Evolutionary conservation across 2,113 vertebrate species (phyloP).

Genomic region (Corynorhinus townsendii): DNA sequence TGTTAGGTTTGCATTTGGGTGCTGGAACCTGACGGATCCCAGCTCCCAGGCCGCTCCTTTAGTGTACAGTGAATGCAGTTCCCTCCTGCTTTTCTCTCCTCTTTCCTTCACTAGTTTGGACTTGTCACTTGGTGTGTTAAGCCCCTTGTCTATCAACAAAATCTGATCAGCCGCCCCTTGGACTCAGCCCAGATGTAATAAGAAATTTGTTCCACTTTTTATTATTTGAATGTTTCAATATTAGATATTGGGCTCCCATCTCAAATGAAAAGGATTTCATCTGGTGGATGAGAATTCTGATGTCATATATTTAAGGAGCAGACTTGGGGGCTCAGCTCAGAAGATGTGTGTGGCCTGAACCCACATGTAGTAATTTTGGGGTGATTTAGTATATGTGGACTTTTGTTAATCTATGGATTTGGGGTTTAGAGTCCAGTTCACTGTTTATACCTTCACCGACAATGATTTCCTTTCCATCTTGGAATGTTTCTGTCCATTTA

Average conservation of each 20-base stretch:
- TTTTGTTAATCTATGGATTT: slow-evolving; percentile 38
- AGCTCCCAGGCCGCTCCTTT: slow-evolving; percentile 9
- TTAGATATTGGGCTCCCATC: slow-evolving; percentile 50
- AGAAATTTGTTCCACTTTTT: slow-evolving; percentile 76
- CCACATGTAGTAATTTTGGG: slow-evolving; percentile 54
- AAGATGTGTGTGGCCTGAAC: slow-evolving; percentile 61
- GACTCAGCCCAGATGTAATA: slow-evolving; percentile 54
- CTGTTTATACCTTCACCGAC: slow-evolving; percentile 51
- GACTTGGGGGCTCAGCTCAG: slow-evolving; percentile 37
- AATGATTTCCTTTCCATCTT: slow-evolving; percentile 56
- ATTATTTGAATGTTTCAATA: slow-evolving; percentile 70
- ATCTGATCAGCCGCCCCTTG: slow-evolving; percentile 60
- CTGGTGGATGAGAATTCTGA: slow-evolving; percentile 66
- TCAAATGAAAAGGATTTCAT: slow-evolving; percentile 66
- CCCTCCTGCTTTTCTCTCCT: slow-evolving; percentile 43
- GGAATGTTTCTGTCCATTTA: slow-evolving; percentile 61
- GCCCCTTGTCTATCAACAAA: slow-evolving; percentile 76
- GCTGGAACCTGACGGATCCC: slow-evolving; percentile 67
- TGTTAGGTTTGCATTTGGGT: slow-evolving; percentile 66
- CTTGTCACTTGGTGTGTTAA: slow-evolving; percentile 74
- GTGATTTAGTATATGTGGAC: slow-evolving; percentile 12
- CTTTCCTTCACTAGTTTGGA: slow-evolving; percentile 67
- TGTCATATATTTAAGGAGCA: slow-evolving; percentile 65
- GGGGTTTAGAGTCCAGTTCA: slow-evolving; percentile 35
- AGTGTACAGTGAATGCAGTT: neutral